A percentile compares a stretch with the other conserved stretches of the same genome.
These are phyloP conservation scores for Phalanger gymnotis DNA, from an alignment of 2,797 vertebrate genomes.

Conservation along the genomic window DNA sequence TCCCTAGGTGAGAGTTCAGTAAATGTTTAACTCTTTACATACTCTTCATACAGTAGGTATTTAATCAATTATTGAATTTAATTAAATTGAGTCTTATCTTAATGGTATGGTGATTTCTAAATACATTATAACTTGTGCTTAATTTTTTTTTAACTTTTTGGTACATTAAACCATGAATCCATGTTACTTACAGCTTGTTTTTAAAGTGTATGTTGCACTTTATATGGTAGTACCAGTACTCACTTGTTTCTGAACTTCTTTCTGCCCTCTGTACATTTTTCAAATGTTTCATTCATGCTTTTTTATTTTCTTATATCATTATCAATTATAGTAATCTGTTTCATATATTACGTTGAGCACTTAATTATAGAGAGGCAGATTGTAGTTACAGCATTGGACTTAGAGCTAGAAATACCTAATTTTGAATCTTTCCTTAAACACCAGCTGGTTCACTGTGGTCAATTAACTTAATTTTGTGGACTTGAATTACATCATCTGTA, in stretches of 20 bases:
- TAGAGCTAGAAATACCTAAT: not conserved
- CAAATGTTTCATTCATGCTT: not conserved
- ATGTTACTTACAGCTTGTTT: not conserved
- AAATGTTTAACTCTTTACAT: not conserved
- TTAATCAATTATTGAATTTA: not conserved
- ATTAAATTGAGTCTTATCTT: not conserved
- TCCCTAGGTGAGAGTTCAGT: not conserved
- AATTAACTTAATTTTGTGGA: not conserved
- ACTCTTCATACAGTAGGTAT: not conserved
- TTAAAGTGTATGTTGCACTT: not conserved
- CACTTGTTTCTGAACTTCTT: not conserved
- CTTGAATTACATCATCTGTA: not conserved
- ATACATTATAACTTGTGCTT: not conserved
- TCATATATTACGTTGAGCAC: not conserved
- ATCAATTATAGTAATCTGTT: not conserved
- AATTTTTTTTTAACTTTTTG: not conserved
- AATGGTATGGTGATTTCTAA: not conserved
- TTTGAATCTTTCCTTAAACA: not conserved
- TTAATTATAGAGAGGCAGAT: not conserved
- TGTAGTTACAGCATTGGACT: not conserved
- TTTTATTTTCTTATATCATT: not conserved
- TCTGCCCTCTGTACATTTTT: not conserved
- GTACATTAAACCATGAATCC: not conserved
- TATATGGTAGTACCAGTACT: not conserved
- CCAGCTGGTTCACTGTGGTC: not conserved